These are phyloP conservation scores for Nestor notabilis DNA, from an alignment of 2,113 vertebrate genomes.

Conservation along the genomic window DNA sequence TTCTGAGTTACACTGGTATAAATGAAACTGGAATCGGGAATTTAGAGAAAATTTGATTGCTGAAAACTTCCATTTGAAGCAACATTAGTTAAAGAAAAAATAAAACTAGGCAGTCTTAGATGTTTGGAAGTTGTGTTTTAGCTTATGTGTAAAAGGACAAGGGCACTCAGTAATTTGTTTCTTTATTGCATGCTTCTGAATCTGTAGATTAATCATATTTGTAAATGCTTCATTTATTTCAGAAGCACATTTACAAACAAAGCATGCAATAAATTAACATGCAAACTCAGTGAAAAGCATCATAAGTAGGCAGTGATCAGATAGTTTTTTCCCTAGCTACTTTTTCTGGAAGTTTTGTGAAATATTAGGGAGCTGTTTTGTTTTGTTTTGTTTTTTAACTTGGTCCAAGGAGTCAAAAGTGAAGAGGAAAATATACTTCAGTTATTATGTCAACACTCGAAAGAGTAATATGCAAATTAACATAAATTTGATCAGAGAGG, in stretches of 20 bases:
- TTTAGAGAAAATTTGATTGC: slow-evolving; percentile 21
- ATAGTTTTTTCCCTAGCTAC: background rate
- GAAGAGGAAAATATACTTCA: background rate
- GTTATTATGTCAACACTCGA: background rate
- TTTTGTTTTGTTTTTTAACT: background rate
- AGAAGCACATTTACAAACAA: slow-evolving; percentile 67
- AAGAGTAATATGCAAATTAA: slow-evolving; percentile 10
- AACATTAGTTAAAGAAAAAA: slow-evolving; percentile 20
- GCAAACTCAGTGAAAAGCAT: slow-evolving; percentile 47
- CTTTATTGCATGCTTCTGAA: slow-evolving; percentile 42
- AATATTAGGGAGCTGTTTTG: background rate
- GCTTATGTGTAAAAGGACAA: slow-evolving; percentile 37
- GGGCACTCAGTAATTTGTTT: slow-evolving; percentile 49
- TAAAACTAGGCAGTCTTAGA: slow-evolving; percentile 12
- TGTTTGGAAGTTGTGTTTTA: slow-evolving; percentile 45
- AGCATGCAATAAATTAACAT: slow-evolving; percentile 57
- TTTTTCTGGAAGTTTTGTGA: slow-evolving; percentile 19
- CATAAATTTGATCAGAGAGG: background rate
- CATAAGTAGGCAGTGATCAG: slow-evolving; percentile 17
- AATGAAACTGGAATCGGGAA: slow-evolving; percentile 21
- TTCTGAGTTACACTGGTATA: slow-evolving; percentile 18
- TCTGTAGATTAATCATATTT: slow-evolving; percentile 68
- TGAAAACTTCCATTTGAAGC: slow-evolving; percentile 32
- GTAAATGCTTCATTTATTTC: slow-evolving; percentile 69
- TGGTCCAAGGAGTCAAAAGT: background rate